Percentiles rank a stretch among this genome's conserved stretches.
Evolutionary conservation across 2,113 vertebrate genomes (phyloP).

Genomic region (Macquaria australasica): DNA sequence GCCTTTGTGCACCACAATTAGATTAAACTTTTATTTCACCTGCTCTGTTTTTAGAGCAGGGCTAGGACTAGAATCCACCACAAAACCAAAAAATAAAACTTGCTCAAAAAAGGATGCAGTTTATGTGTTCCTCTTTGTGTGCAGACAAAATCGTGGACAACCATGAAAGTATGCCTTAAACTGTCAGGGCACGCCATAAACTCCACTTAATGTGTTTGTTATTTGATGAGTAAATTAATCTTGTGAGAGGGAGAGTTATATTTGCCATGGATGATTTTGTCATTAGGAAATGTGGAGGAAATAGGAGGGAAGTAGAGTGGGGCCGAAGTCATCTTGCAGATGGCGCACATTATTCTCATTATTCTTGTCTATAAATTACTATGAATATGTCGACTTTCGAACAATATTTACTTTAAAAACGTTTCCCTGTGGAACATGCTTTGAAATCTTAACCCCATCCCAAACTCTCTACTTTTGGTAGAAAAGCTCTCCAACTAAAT

Average conservation of each 20-base stretch:
- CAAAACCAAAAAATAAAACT: background rate
- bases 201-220: background rate
- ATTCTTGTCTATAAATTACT: background rate
- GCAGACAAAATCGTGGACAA: background rate
- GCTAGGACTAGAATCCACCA: background rate
- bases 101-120: background rate
- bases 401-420: background rate
- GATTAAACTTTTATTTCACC: background rate
- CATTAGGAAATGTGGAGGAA: background rate
- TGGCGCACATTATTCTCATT: background rate
- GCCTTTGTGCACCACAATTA: background rate
- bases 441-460: background rate
- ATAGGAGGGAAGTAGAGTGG: background rate
- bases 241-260: background rate
- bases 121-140: background rate
- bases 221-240: background rate
- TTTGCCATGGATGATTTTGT: background rate
- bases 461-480: background rate
- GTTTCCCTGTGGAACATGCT: background rate
- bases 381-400: background rate
- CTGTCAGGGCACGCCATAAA: background rate
- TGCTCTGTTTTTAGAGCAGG: background rate
- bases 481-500: background rate
- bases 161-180: background rate
- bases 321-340: background rate